Base-by-base conservation (phyloP, 2,113 vertebrate species). In the Pyxicephalus adspersus region DNA sequence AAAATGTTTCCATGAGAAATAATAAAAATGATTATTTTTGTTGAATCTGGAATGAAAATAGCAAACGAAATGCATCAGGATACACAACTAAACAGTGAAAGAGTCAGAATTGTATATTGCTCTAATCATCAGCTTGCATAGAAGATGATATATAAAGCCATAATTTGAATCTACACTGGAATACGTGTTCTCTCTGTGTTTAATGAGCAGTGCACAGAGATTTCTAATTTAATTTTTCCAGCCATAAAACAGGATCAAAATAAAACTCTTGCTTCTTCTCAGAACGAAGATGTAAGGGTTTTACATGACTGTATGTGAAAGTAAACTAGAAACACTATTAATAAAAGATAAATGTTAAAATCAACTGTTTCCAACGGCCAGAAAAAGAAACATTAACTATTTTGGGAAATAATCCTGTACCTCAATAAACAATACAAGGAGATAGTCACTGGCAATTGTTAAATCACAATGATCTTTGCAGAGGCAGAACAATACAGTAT, bases 201-300 rank as follows among this genome's bases (percentile, higher is more conserved):
- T 54, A 65, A 77, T 65, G 50, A 65, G 63, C 75, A 17, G 4
- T 65, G 52, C 11, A 18, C 51, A 28, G 50, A 63, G 31, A 20
- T 65, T 15, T 8, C 18, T 64, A 65, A 77, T 77, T 65, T 15
- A 20, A 77, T 77, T 77, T 77, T 77, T n/a, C n/a, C 29, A 29
- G 9, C 61, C 26, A 54, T 54, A n/a, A 15, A 65, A 45, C 61
- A 13, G 6, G 75, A 77, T 29, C 54, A 52, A 76, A 64, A 64
- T 22, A 52, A 77, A 64, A 52, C 23, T 4, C 0, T 23, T 77
- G 60, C 26, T 77, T 29, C 28, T 77, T 54, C 50, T 77, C 26
- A 65, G 19, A 29, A 54, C 54, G 64, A 54, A 6, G 29, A 20
- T 64, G 51, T 3, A 29, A 19, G 28, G 28, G 13, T 17, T 28